phyloP scores from a whole-genome alignment of 2,888 invertebrate species.

The Cylloceria caligata region DNA sequence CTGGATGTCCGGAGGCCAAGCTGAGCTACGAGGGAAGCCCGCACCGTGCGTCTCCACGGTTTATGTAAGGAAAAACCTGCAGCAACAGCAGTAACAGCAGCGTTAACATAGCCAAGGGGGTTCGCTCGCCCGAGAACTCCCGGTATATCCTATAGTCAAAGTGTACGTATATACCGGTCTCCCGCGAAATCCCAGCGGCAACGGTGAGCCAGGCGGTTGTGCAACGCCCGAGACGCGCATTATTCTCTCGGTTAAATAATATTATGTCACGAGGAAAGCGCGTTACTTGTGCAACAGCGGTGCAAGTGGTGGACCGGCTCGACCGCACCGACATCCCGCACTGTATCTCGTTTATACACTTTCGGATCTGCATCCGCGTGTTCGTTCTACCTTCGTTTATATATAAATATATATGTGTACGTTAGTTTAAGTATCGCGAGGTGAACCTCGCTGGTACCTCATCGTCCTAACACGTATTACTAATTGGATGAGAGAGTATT shows the following conservation, averaged over 20 bases:
- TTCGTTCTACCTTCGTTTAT: background rate
- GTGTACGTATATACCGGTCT: constrained; percentile 69
- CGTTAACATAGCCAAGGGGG: constrained; percentile 32
- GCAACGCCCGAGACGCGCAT: constrained; percentile 76
- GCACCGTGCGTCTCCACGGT: constrained; percentile 25
- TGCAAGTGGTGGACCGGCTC: constrained; percentile 64
- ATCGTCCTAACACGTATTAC: background rate
- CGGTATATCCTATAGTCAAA: constrained; percentile 73
- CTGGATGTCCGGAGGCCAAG: constrained; percentile 38
- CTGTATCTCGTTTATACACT: constrained; percentile 38
- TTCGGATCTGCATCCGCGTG: constrained; percentile 63
- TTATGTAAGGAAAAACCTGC: constrained; percentile 56
- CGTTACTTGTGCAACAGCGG: constrained; percentile 76
- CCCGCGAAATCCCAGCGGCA: constrained; percentile 77
- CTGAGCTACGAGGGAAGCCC: constrained; percentile 29
- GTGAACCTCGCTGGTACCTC: background rate
- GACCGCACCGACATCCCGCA: constrained; percentile 53
- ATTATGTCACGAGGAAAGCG: constrained; percentile 83
- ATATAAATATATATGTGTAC: background rate
- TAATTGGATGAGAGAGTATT: constrained; percentile 50
- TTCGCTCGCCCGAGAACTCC: constrained; percentile 42
- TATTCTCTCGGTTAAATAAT: constrained; percentile 82
- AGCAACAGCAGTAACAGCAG: constrained; percentile 26
- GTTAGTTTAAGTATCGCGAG: background rate
- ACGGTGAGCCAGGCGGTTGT: constrained; percentile 70